Conservation (phyloP, 2,113 vertebrate species). For the Corythornis madagascariensis region DNA sequence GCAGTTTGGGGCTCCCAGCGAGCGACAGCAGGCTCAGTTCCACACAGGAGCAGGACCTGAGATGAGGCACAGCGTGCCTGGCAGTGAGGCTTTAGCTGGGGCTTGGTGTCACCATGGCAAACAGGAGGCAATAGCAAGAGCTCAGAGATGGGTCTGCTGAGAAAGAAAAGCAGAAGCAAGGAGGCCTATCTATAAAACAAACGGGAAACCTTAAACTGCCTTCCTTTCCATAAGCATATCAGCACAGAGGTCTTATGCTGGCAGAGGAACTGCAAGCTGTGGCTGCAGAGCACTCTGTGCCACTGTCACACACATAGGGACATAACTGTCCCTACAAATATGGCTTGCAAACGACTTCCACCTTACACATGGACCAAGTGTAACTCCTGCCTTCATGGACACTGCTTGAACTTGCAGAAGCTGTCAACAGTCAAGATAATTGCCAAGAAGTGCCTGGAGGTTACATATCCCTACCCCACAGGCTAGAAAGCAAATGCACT, state of each 20-base stretch:
- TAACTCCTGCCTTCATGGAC: rapidly evolving
- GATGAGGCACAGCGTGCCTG: rapidly evolving
- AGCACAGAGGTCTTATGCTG: not conserved
- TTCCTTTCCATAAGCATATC: not conserved
- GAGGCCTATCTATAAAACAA: not conserved
- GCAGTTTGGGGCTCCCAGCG: rapidly evolving
- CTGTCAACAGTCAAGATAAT: not conserved
- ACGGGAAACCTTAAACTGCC: not conserved
- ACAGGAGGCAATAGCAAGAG: not conserved
- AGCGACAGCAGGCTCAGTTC: not conserved
- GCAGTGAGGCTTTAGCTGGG: not conserved
- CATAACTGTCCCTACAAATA: not conserved
- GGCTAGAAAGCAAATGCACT: not conserved
- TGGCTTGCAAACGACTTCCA: not conserved
- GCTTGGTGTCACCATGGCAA: not conserved
- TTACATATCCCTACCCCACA: not conserved
- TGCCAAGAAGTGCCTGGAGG: not conserved
- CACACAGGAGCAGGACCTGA: not conserved
- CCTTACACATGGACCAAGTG: rapidly evolving
- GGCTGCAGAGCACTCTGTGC: not conserved
- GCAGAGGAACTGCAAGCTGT: not conserved
- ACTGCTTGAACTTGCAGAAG: slow-evolving; percentile 21
- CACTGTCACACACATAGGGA: not conserved
- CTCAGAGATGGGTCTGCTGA: not conserved
- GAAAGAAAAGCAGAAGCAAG: not conserved